Conservation (phyloP, 2,113 vertebrate species). For the Trichechus manatus region DNA sequence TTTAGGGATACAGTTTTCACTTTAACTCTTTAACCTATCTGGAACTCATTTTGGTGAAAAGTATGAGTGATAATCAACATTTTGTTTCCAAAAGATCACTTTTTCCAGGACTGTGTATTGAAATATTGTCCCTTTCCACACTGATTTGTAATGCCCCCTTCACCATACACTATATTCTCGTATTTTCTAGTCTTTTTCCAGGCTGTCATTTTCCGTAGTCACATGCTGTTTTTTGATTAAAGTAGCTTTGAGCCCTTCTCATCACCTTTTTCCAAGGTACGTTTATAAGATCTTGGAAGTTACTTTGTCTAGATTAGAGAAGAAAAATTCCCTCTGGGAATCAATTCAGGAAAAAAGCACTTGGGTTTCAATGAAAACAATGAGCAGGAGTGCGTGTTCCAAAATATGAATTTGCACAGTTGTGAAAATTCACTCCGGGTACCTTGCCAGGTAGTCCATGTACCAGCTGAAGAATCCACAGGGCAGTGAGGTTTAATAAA, state of each 20-base stretch:
- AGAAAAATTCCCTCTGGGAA: neutral
- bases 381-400: neutral
- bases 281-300: constrained; percentile 51
- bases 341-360: neutral
- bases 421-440: constrained; percentile 42
- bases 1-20: neutral
- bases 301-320: constrained; percentile 17
- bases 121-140: neutral
- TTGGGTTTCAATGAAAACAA: neutral
- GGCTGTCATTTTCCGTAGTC: neutral
- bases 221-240: neutral
- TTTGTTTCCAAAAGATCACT: neutral
- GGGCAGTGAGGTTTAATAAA: constrained; percentile 57
- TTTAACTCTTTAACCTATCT: neutral
- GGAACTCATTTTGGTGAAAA: neutral
- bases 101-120: neutral
- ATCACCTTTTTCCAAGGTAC: neutral
- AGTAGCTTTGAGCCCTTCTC: neutral
- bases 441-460: neutral
- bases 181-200: neutral
- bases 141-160: neutral
- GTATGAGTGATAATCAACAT: neutral
- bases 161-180: neutral
- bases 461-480: constrained; percentile 58
- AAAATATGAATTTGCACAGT: neutral